These are phyloP conservation scores for Mythimna albipuncta DNA, from an alignment of 2,888 invertebrate genomes.

Conservation along the genomic window DNA sequence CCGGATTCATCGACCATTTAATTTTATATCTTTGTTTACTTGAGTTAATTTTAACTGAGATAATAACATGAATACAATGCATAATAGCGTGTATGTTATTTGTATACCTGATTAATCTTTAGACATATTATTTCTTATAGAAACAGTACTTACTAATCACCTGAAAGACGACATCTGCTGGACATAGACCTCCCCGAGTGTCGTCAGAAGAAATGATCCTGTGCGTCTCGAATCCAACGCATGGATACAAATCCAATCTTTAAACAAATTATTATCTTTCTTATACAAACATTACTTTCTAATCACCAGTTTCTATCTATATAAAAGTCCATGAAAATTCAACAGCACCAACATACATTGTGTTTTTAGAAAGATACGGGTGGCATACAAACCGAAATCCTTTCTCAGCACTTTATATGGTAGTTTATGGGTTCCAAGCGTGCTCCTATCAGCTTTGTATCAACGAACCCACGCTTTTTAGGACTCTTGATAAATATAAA, in stretches of 20 bases:
- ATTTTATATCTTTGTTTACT: constrained; percentile 6
- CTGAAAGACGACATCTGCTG: too few relatives aligned
- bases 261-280: background rate
- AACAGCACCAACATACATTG: constrained; percentile 34
- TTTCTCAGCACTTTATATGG: constrained; percentile 61
- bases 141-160: background rate
- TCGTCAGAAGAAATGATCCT: too few relatives aligned
- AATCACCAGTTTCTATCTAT: background rate
- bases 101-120: background rate
- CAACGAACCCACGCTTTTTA: constrained; percentile 59
- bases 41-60: background rate
- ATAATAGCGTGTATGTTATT: background rate
- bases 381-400: constrained; percentile 52
- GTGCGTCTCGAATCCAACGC: too few relatives aligned
- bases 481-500: constrained; percentile 58
- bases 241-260: background rate
- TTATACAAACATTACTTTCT: background rate
- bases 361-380: constrained; percentile 36
- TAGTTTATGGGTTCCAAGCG: constrained; percentile 66
- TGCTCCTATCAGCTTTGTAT: constrained; percentile 66
- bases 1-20: background rate
- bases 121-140: background rate
- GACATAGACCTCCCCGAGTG: too few relatives aligned
- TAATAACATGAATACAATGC: background rate
- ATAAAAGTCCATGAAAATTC: constrained; percentile 24